These are phyloP conservation scores for Coregonus sp. DNA, from an alignment of 2,797 vertebrate genomes.

Conservation along the genomic window DNA sequence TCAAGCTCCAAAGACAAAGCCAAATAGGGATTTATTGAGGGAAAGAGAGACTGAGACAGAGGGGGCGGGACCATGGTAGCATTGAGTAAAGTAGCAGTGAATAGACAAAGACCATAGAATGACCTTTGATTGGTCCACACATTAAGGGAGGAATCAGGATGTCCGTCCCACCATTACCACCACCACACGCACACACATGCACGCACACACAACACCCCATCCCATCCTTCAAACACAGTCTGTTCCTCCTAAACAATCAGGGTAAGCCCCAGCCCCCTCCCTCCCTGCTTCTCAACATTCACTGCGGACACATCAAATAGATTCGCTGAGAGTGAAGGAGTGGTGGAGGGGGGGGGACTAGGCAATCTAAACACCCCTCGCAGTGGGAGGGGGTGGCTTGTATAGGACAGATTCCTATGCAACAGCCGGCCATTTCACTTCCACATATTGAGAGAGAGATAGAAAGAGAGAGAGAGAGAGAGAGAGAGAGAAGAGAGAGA, in stretches of 20 bases:
- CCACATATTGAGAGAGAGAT: slow-evolving; percentile 46
- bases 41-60: slow-evolving; percentile 62
- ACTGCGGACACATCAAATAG: slow-evolving; percentile 77
- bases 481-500: slow-evolving; percentile 1
- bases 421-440: slow-evolving; percentile 63
- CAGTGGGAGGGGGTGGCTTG: slow-evolving; percentile 70
- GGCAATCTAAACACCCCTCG: slow-evolving; percentile 69
- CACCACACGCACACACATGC: slow-evolving; percentile 9
- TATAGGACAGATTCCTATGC: slow-evolving; percentile 73
- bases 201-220: slow-evolving; percentile 46
- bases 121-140: slow-evolving; percentile 57
- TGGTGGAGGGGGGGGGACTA: slow-evolving; percentile 21
- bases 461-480: not conserved
- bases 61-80: slow-evolving; percentile 57
- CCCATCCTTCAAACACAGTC: slow-evolving; percentile 67
- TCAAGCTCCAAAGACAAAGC: slow-evolving; percentile 82
- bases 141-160: slow-evolving; percentile 57
- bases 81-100: slow-evolving; percentile 38
- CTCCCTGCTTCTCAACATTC: slow-evolving; percentile 57
- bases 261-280: slow-evolving; percentile 37
- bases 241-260: slow-evolving; percentile 74
- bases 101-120: slow-evolving; percentile 45
- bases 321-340: slow-evolving; percentile 61
- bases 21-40: slow-evolving; percentile 71
- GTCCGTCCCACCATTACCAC: slow-evolving; percentile 64